Conservation (phyloP, 2,113 vertebrate species). For the Gorsachius goisagi region DNA sequence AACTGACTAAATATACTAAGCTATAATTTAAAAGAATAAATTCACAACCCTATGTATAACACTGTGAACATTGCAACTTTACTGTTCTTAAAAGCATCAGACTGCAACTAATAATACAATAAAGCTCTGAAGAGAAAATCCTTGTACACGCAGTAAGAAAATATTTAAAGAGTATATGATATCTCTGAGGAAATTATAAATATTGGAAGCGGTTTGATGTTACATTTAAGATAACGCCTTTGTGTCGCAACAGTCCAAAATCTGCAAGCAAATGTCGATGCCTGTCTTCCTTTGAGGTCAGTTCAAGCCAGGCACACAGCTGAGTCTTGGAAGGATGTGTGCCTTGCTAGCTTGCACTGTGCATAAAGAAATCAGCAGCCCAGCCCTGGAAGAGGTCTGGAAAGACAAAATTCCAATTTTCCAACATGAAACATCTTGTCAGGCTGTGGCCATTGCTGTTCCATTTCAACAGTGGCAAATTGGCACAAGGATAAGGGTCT, state of each 20-base stretch:
- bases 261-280: not conserved
- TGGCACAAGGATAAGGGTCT: not conserved
- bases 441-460: not conserved
- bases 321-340: not conserved
- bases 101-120: not conserved
- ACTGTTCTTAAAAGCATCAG: not conserved
- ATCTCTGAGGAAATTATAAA: not conserved
- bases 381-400: not conserved
- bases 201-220: not conserved
- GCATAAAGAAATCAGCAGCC: not conserved
- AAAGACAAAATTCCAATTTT: not conserved
- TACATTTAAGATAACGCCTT: not conserved
- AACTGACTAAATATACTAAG: conserved; percentile 63
- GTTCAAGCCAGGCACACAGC: not conserved
- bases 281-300: not conserved
- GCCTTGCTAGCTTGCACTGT: not conserved
- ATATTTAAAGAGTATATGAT: not conserved
- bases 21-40: conserved; percentile 65
- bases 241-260: not conserved
- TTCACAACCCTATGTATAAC: not conserved
- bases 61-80: not conserved
- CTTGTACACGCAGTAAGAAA: not conserved
- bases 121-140: not conserved
- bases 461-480: not conserved
- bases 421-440: not conserved